Evolutionary conservation across 2,888 invertebrate genomes (phyloP), one percentile per base, ranked within the genome.

Genomic region (Sarcophaga rosellei): DNA sequence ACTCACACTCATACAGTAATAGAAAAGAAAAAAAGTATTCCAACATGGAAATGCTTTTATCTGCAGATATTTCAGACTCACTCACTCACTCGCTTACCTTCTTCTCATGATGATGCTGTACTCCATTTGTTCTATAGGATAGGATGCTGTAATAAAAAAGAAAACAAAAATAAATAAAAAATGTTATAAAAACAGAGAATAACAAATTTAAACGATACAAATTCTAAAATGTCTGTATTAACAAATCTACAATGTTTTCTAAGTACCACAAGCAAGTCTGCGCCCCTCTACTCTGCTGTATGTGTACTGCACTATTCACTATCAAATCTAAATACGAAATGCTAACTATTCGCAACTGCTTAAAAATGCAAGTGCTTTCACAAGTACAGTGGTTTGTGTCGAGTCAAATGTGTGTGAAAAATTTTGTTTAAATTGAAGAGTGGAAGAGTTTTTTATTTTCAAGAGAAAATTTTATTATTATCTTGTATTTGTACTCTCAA

Each of bases 21-120:
- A 10, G 10, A 35, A 35, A 35, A 35, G 8, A 35, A 35, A 35
- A 35, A 35, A 35, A 35, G 35, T 35, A 35, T 35, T 35, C 10
- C 35, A 72, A 79, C 86, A 86, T 78, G 86, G 44, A 86, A 86
- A 86, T 75, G 84, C 86, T 86, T 84, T 86, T 86, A 86, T 75
- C 81, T 84, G 47, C 35, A 35, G 35, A 35, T 62, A 10, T 62
- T 47, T 35, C 66, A 53, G 47, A 59, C 61, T 44, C 25, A 53
- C 23, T 35, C 35, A 59, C 61, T 44, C 25, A 47, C 23, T 47
- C 25, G 3, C 11, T 61, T 57, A 57, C 17, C 3, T 57, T 21
- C 62, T 15, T 20, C 35, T 25, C 15, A 10, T 8, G 12, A 25
- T 57, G 47, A 25, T 73, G 35, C 35, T 61, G 11, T 72, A 65